Base-by-base conservation (phyloP, 1,140 invertebrate species). In the Camponotus vicinus region DNA sequence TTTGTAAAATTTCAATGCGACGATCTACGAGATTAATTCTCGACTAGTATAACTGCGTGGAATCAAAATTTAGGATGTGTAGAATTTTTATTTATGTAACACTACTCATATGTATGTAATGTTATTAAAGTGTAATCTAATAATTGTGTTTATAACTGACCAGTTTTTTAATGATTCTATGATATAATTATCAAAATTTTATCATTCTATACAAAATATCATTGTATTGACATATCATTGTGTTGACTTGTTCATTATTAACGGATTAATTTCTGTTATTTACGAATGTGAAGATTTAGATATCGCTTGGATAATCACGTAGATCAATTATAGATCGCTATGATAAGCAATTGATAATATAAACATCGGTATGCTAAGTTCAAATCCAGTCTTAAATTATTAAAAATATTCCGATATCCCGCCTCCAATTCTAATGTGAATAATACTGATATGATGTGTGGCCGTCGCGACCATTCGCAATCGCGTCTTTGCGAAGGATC, bases 321-420 rank as follows among this genome's bases (percentile, higher is more conserved):
- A 71, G 52, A 83, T 83, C 69, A 15, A 9, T 71, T 40, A 55
- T 34, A 40, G 15, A 71, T 27, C 21, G 66, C n/a, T 32, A n/a
- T 75, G 79, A 32, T 49, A 83, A 73, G 55, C 57, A 61, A 37
- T 21, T 52, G 40, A 37, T 55, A 32, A 82, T 37, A 32, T 34
- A 45, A 11, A 71, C 27, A 45, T 9, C 73, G 15, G 40, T 66
- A 61, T 32, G 52, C 70, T 88, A 80, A 86, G 77, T 86, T 80
- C 64, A 76, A 77, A 84, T 85, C 78, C 89, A 88, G 84, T 86
- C 89, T 88, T 86, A 73, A 64, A 40, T 88, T 40, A 9, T 80
- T 55, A 15, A 61, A 61, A 69, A 77, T 79, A 79, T 63, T 11
- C 37, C 27, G 52, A 67, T 18, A 67, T 18, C 64, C 49, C 52